phyloP scores from a whole-genome alignment of 2,888 invertebrate genomes.

The Dendrolimus houi region DNA sequence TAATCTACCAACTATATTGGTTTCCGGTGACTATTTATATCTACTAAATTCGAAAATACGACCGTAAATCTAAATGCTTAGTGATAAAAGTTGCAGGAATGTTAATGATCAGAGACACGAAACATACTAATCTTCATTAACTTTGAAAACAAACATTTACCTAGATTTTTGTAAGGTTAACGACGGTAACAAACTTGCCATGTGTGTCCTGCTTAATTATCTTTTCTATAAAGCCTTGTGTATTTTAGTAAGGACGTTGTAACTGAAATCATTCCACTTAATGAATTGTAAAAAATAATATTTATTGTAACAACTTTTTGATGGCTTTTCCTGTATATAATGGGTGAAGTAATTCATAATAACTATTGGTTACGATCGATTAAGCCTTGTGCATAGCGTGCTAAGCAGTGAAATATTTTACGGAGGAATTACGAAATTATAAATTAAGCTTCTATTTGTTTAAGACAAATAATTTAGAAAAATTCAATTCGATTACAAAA shows the following conservation, averaged over 20 bases:
- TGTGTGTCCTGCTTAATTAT: neutral
- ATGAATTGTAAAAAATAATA: neutral
- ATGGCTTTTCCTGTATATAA: too few species aligned
- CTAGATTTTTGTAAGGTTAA: slow-evolving; percentile 24
- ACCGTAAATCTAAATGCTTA: slow-evolving; percentile 30
- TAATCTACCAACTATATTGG: slow-evolving; percentile 9
- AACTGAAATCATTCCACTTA: neutral
- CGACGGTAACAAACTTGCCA: slow-evolving; percentile 5
- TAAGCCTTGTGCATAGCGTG: neutral
- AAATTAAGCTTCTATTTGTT: neutral
- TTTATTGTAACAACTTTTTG: too few species aligned
- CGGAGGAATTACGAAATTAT: neutral
- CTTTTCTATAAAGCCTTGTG: neutral
- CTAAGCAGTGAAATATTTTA: neutral
- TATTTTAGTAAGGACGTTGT: neutral
- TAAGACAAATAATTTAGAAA: neutral
- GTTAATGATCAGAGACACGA: slow-evolving; percentile 42
- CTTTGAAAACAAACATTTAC: slow-evolving; percentile 20
- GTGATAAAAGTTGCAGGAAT: slow-evolving; percentile 44
- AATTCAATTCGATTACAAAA: neutral
- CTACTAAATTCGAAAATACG: slow-evolving; percentile 31
- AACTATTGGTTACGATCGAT: neutral
- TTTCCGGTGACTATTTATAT: slow-evolving; percentile 29
- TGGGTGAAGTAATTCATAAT: too few species aligned
- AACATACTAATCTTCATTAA: slow-evolving; percentile 33